phyloP scores from a whole-genome alignment of 2,888 invertebrate genomes.

The Ophion costatus region DNA sequence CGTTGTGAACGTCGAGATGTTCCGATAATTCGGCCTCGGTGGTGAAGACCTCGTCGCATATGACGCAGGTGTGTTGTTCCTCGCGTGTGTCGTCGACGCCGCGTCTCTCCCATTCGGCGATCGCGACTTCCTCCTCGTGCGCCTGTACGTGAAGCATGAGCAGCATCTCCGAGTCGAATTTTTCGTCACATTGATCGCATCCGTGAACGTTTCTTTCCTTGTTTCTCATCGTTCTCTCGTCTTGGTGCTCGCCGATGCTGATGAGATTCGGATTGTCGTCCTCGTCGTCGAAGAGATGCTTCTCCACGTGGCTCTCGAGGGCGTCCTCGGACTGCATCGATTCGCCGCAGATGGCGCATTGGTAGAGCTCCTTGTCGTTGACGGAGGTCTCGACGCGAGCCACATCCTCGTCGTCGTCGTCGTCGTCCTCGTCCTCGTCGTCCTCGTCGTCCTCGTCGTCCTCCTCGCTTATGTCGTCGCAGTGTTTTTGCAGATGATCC shows the following conservation, averaged over 20 bases:
- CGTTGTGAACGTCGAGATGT: slow-evolving; percentile 79
- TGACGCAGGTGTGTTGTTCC: slow-evolving; percentile 73
- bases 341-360: slow-evolving; percentile 80
- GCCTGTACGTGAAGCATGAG: slow-evolving; percentile 79
- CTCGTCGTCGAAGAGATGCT: slow-evolving; percentile 79
- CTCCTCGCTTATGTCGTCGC: slow-evolving; percentile 76
- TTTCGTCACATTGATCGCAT: slow-evolving; percentile 76
- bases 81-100: slow-evolving; percentile 68
- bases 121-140: slow-evolving; percentile 80
- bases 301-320: slow-evolving; percentile 78
- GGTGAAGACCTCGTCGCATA: slow-evolving; percentile 78
- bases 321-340: slow-evolving; percentile 77
- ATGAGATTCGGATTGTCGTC: slow-evolving; percentile 80
- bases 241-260: slow-evolving; percentile 67
- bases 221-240: slow-evolving; percentile 52
- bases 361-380: slow-evolving; percentile 74
- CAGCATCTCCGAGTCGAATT: slow-evolving; percentile 76
- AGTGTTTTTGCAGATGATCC: slow-evolving; percentile 81
- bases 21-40: slow-evolving; percentile 75
- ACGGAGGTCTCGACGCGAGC: slow-evolving; percentile 70
- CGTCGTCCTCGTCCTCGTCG: slow-evolving; percentile 68
- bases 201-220: slow-evolving; percentile 59
- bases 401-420: slow-evolving; percentile 70
- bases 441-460: slow-evolving; percentile 74
- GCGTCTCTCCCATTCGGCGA: slow-evolving; percentile 78